Evolutionary conservation across 2,888 invertebrate genomes (phyloP), one percentile per base, ranked within the genome.

Genomic region (Ornithoptera priamus): DNA sequence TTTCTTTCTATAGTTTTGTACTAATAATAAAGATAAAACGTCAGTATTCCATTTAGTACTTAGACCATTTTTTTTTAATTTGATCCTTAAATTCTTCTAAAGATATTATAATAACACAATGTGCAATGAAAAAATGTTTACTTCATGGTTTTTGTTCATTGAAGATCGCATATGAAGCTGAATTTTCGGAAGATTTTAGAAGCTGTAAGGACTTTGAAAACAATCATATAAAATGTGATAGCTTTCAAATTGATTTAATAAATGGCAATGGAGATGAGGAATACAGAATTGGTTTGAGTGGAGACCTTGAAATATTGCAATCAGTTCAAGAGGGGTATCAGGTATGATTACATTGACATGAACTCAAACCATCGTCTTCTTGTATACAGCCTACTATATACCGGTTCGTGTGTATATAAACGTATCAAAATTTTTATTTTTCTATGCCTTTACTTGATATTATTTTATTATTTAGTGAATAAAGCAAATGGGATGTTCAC

Each of bases 201-300:
- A 42, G 71, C 7, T 80, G 80, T 68, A 65, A 73, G 30, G 75
- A 72, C 42, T 79, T 76, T 68, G 65, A 77, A 10, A 79, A 79
- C 64, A 42, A 74, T 30, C 10, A 65, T 12, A 17, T 74, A 60
- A 69, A 63, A 39, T 67, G 68, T 22, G 66, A 72, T 12, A 68
- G 69, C n/a, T 71, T 77, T 3, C 72, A 71, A 63, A 65, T 76
- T 8, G 73, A 69, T 1, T 24, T 72, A 50, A 64, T 73, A 20
- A 36, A 61, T 20, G 71, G 42, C 12, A 58, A 73, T 36, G 70
- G 71, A 59, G 65, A 72, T 15, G 69, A 71, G 30, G 74, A 69
- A 1, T 70, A 67, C 1, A 63, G 69, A 15, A 58, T 76, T 17
- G 71, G 74, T 5, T 70, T 83, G 22, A 73, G 71, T 59, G 83